Conservation (phyloP, 1,140 invertebrate genomes). For the Drosophila repletoides region DNA sequence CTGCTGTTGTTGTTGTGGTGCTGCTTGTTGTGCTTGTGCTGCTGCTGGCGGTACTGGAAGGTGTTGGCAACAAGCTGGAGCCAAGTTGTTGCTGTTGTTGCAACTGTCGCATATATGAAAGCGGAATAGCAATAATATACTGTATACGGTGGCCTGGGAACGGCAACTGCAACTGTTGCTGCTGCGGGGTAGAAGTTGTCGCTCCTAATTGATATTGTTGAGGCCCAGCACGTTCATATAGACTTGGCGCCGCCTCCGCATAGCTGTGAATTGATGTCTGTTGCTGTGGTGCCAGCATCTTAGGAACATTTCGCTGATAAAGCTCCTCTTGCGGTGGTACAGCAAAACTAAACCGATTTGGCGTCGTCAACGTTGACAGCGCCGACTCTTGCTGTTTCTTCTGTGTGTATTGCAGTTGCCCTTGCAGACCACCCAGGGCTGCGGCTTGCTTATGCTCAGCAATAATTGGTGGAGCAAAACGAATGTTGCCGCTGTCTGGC, state of each 20-base stretch:
- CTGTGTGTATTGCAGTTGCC: slow-evolving; percentile 12
- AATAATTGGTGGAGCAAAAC: slow-evolving; percentile 17
- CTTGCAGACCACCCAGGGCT: neutral
- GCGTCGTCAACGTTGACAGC: slow-evolving; percentile 23
- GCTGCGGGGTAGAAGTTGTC: slow-evolving; percentile 21
- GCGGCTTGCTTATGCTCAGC: slow-evolving; percentile 12
- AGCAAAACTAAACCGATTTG: slow-evolving; percentile 60
- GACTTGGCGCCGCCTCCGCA: slow-evolving; percentile 32
- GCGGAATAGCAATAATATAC: slow-evolving; percentile 76
- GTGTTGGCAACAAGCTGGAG: slow-evolving; percentile 4
- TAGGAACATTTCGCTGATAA: slow-evolving; percentile 49
- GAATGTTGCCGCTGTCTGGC: slow-evolving; percentile 31
- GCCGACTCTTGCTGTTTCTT: slow-evolving; percentile 27
- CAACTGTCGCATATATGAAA: slow-evolving; percentile 71
- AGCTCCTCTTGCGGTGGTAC: slow-evolving; percentile 62
- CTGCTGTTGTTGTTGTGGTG: slow-evolving; percentile 15
- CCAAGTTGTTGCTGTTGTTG: slow-evolving; percentile 67
- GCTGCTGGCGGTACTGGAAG: slow-evolving; percentile 18
- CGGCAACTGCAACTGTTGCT: slow-evolving; percentile 32
- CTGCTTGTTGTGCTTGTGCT: slow-evolving; percentile 14
- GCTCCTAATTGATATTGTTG: slow-evolving; percentile 27
- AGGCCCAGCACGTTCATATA: slow-evolving; percentile 25
- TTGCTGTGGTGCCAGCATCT: slow-evolving; percentile 4
- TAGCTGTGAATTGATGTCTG: slow-evolving; percentile 49
- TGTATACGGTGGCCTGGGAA: slow-evolving; percentile 52